phyloP scores from a whole-genome alignment of 1,140 invertebrate genomes.

The Condylostylus longicornis region DNA sequence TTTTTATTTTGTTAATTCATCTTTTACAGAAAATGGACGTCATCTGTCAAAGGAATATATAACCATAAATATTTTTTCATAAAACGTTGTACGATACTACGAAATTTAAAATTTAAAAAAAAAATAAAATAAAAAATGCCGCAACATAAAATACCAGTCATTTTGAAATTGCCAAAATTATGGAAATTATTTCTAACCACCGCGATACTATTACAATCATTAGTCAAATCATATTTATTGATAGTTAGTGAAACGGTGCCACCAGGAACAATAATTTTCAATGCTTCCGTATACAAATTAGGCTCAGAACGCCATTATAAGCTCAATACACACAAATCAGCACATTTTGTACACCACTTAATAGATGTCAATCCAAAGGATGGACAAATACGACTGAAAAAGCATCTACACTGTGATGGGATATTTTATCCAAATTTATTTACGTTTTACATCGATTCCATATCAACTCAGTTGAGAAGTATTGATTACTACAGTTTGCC shows the following conservation, averaged over 20 bases:
- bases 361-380: constrained; percentile 56
- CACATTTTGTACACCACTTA: constrained; percentile 62
- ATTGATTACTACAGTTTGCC: constrained; percentile 74
- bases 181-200: too few species aligned
- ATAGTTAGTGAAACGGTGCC: constrained; percentile 50
- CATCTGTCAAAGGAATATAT: too few species aligned
- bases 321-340: constrained; percentile 60
- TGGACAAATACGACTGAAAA: constrained; percentile 58
- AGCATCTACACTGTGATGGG: constrained; percentile 58
- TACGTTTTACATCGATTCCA: constrained; percentile 72
- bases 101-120: too few species aligned
- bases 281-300: constrained; percentile 61
- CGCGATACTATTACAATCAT: too few species aligned
- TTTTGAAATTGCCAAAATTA: too few species aligned
- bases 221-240: constrained; percentile 55
- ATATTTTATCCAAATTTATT: constrained; percentile 69
- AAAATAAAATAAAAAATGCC: too few species aligned
- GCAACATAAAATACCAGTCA: too few species aligned
- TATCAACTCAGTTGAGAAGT: constrained; percentile 56
- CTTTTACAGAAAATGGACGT: too few species aligned
- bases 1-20: too few species aligned
- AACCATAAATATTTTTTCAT: too few species aligned
- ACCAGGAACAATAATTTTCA: constrained; percentile 55
- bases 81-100: too few species aligned
- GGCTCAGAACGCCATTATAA: constrained; percentile 56